Conservation (phyloP, 1,140 invertebrate genomes). For the Ganaspis sp. region DNA sequence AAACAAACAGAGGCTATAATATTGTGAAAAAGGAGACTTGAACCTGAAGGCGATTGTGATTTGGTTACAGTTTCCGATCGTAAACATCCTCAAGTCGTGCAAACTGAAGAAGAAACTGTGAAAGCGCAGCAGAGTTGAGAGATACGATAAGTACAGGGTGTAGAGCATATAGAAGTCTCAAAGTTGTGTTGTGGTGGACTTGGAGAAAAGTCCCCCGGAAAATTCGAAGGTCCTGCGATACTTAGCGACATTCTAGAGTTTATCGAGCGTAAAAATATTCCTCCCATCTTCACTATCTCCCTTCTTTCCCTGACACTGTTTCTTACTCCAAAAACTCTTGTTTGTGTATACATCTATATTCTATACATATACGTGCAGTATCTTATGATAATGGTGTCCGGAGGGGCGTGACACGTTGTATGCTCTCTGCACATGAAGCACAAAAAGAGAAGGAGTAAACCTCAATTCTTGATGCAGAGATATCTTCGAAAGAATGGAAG, state of each 20-base stretch:
- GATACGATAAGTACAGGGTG: neutral
- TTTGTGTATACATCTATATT: conserved; percentile 14
- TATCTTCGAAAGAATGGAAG: conserved; percentile 4
- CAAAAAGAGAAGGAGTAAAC: conserved; percentile 2
- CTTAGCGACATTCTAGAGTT: conserved; percentile 39
- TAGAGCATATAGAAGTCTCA: conserved; percentile 29
- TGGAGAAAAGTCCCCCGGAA: conserved; percentile 14
- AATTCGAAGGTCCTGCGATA: conserved; percentile 35
- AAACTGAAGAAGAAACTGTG: conserved; percentile 27
- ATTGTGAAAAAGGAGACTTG: conserved; percentile 15
- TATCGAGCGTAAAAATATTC: conserved; percentile 48
- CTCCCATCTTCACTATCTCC: conserved; percentile 20
- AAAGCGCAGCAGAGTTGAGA: neutral
- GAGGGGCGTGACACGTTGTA: neutral
- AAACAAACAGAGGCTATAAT: neutral
- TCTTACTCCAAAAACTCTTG: conserved; percentile 7
- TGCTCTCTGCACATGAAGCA: conserved; percentile 3
- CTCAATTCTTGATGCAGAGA: conserved; percentile 13
- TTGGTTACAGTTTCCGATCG: conserved; percentile 24
- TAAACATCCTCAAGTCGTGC: conserved; percentile 9
- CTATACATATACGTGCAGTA: conserved; percentile 5
- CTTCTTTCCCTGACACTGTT: conserved; percentile 12
- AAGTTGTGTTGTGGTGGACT: conserved; percentile 28
- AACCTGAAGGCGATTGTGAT: conserved; percentile 15
- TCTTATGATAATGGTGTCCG: conserved; percentile 18